Base-by-base conservation (phyloP, 2,888 invertebrate genomes). In the Cerastoderma edule region DNA sequence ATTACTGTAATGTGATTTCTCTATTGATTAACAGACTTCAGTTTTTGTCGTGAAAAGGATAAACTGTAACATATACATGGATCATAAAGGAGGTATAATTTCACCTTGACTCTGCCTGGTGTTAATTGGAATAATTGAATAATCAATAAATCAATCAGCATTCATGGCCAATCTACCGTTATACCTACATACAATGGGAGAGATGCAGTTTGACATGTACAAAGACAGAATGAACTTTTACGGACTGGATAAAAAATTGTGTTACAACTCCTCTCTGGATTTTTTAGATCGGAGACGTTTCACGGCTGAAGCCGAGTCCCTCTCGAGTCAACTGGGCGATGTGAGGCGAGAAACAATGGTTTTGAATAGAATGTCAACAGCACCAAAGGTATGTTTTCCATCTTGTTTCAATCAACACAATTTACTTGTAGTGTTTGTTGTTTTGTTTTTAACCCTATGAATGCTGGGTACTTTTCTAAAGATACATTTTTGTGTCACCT, bases 281-380 rank as follows among this genome's bases (percentile, higher is more conserved):
- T 71, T 83, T 85, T 39, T 65, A 86, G 86, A 86, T 78, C 80
- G 81, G 10, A 53, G 80, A 27, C 72, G 83, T 24, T 81, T 85
- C 68, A 73, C 84, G 48, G 75, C 64, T 54, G 78, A 82, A 66
- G 77, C 77, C 16, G 83, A 83, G 56, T 35, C 70, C 44, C 60
- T 75, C 44, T 63, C 65, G 66, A 48, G 67, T 35, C 83, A 81
- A 54, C 46, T 75, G 50, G 35, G 74, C 19, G 82, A 85, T 32
- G 50, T 86, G 4, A 73, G 89, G 5, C 65, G 90, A 48, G 88
- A 90, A 68, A 90, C 89, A 0, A 86, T 89, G 70, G 84, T 89
- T 27, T 72, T 89, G 65, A 67, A 82, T 28, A 78, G 85, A 65
- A 81, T 83, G 8, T 72, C 84, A 24, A 78, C 77, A 8, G 78